Conservation (phyloP, 2,888 invertebrate species). For the Caenorhabditis wallacei region DNA sequence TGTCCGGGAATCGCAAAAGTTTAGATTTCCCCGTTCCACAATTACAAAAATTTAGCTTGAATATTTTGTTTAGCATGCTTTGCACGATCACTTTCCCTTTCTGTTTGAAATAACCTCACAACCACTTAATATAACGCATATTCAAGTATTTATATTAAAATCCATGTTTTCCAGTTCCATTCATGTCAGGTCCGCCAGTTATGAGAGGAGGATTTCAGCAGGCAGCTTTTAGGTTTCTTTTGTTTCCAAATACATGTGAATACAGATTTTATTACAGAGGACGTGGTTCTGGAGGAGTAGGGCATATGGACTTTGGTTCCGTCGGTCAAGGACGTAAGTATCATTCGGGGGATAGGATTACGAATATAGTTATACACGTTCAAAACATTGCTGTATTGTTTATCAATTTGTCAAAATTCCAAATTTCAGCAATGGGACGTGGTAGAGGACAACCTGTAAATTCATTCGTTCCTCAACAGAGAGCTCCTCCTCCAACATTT, state of each 20-base stretch:
- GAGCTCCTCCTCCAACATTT: constrained; percentile 12
- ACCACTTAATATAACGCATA: not conserved
- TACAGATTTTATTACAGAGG: constrained; percentile 46
- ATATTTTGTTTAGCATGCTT: constrained; percentile 16
- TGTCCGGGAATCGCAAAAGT: not conserved
- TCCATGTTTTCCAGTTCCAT: constrained; percentile 27
- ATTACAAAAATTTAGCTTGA: not conserved
- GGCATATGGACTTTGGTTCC: constrained; percentile 45
- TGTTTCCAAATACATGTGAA: not conserved
- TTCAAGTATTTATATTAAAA: no score
- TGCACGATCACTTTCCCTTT: not conserved
- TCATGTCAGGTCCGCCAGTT: constrained; percentile 37
- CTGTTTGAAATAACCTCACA: not conserved
- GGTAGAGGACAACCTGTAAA: constrained; percentile 48
- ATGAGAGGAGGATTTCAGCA: constrained; percentile 48
- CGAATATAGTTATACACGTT: not conserved
- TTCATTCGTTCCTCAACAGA: constrained; percentile 30
- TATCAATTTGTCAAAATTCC: not conserved
- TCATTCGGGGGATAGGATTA: not conserved
- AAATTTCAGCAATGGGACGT: constrained; percentile 49
- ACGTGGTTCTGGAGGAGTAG: constrained; percentile 39
- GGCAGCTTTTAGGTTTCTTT: constrained; percentile 34
- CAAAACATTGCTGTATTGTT: not conserved
- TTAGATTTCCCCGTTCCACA: not conserved
- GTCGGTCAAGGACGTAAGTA: constrained; percentile 52